phyloP scores from a whole-genome alignment of 2,113 vertebrate genomes.

The Callorhinus ursinus region DNA sequence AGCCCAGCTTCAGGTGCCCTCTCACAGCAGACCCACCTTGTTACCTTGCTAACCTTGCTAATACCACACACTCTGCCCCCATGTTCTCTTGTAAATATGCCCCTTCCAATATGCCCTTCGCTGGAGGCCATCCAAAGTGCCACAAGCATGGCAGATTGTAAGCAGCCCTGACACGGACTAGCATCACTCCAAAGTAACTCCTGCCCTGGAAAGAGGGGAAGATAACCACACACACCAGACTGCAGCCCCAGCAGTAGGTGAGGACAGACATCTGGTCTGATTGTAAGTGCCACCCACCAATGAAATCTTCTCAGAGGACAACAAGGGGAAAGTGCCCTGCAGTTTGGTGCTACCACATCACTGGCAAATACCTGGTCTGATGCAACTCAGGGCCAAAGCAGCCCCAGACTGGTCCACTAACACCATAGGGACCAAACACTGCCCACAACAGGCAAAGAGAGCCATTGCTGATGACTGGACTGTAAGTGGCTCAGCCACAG shows the following conservation, averaged over 20 bases:
- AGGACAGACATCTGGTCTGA: not conserved
- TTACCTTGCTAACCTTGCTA: not conserved
- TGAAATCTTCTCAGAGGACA: not conserved
- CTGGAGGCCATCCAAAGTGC: not conserved
- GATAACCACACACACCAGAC: not conserved
- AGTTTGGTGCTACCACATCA: not conserved
- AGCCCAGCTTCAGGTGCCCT: not conserved
- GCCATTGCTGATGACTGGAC: too few relatives aligned
- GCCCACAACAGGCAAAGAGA: too few relatives aligned
- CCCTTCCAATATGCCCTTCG: not conserved
- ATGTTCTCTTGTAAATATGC: not conserved
- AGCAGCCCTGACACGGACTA: not conserved
- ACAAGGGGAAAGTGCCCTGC: not conserved
- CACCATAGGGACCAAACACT: not conserved
- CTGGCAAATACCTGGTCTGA: not conserved
- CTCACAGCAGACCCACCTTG: not conserved
- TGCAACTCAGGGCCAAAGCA: not conserved
- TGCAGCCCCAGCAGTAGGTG: not conserved
- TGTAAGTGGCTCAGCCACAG: too few relatives aligned
- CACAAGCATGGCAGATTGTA: not conserved
- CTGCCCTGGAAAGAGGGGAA: not conserved
- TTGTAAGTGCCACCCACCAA: not conserved
- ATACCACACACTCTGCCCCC: not conserved
- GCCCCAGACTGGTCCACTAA: not conserved
- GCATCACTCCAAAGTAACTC: not conserved